Evolutionary conservation across 2,888 invertebrate genomes (phyloP).

Genomic region (Plebejus argus): DNA sequence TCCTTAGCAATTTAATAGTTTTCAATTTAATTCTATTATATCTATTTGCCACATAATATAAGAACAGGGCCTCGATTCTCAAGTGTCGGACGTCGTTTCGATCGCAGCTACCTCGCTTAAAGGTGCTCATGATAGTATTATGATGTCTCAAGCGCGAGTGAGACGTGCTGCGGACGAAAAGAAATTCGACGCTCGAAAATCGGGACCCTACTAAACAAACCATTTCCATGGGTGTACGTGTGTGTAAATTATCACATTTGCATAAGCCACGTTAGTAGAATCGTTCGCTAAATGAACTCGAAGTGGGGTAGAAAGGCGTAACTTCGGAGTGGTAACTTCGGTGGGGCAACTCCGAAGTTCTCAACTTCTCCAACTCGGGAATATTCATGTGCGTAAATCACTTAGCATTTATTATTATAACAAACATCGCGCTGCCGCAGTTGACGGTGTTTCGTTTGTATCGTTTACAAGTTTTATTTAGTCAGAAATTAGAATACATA

Average conservation of each 20-base stretch:
- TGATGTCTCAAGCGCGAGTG: too few relatives aligned
- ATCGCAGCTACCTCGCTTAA: too few relatives aligned
- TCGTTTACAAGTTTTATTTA: too few relatives aligned
- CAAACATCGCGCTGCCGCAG: background rate
- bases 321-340: background rate
- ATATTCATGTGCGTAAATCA: slow-evolving; percentile 25
- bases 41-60: too few relatives aligned
- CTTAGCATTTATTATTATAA: slow-evolving; percentile 22
- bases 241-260: slow-evolving; percentile 19
- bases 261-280: slow-evolving; percentile 18
- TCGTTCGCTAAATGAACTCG: slow-evolving; percentile 18
- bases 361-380: background rate
- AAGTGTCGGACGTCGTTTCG: too few relatives aligned
- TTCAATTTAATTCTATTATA: too few relatives aligned
- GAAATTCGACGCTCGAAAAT: too few relatives aligned
- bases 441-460: background rate
- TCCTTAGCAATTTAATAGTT: background rate
- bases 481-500: too few relatives aligned
- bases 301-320: background rate
- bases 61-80: too few relatives aligned
- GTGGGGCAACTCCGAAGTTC: background rate
- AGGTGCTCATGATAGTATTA: too few relatives aligned
- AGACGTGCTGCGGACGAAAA: too few relatives aligned
- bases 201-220: background rate
- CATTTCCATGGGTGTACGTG: background rate